A percentile compares a stretch with the other conserved stretches of the same genome.
Conservation (phyloP, 1,140 invertebrate genomes). For the Contarinia nasturtii region DNA sequence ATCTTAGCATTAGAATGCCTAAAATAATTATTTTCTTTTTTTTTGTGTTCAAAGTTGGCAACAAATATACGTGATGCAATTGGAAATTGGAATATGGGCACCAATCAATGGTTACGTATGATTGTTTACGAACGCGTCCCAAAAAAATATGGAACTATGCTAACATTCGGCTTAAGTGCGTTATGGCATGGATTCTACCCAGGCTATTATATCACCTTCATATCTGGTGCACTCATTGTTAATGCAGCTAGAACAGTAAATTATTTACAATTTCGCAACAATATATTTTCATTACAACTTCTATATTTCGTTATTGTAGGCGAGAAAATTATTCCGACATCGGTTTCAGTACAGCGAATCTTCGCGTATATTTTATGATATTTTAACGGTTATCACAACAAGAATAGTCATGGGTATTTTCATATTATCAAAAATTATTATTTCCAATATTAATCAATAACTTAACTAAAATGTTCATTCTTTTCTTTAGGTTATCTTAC, state of each 20-base stretch:
- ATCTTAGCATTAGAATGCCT: too few relatives aligned
- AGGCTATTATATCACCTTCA: slow-evolving; percentile 92
- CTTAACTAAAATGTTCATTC: too few relatives aligned
- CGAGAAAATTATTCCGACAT: slow-evolving; percentile 56
- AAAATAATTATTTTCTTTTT: neutral
- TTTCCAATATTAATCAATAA: too few relatives aligned
- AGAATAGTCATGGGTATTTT: slow-evolving; percentile 60
- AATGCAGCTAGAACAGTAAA: slow-evolving; percentile 58
- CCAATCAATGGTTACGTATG: slow-evolving; percentile 71
- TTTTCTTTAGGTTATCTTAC: slow-evolving; percentile 75
- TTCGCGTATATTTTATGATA: slow-evolving; percentile 51
- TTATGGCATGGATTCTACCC: slow-evolving; percentile 97
- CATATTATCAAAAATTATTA: too few relatives aligned
- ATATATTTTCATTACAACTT: too few relatives aligned
- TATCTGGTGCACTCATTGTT: slow-evolving; percentile 72
- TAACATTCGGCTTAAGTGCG: slow-evolving; percentile 76
- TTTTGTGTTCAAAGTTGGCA: slow-evolving; percentile 33
- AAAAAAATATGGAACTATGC: slow-evolving; percentile 35
- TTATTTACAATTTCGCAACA: slow-evolving; percentile 13
- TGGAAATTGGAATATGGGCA: slow-evolving; percentile 80
- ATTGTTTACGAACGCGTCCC: slow-evolving; percentile 69
- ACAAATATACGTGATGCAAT: slow-evolving; percentile 64
- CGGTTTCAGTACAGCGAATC: slow-evolving; percentile 24
- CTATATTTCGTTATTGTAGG: slow-evolving; percentile 43
- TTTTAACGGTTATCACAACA: slow-evolving; percentile 56